phyloP scores from a whole-genome alignment of 2,113 vertebrate genomes.

The Pogona vitticeps region DNA sequence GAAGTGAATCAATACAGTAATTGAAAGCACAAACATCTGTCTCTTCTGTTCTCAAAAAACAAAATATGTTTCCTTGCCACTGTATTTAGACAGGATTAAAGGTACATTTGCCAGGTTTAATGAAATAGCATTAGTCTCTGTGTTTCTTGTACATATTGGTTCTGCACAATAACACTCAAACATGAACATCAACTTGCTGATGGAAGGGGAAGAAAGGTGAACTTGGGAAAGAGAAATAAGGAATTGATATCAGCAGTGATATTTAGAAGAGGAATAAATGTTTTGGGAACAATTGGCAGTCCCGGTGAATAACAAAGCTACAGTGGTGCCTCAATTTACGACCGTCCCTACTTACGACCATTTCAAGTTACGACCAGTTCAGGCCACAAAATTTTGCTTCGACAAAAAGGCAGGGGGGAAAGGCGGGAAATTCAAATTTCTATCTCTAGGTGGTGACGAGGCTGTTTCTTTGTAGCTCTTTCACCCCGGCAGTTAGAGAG shows the following conservation, averaged over 20 bases:
- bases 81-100: slow-evolving; percentile 31
- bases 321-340: no score
- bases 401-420: no score
- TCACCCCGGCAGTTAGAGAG: no score
- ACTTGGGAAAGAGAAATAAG: not conserved
- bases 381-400: no score
- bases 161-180: not conserved
- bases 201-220: not conserved
- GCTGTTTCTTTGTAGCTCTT: no score
- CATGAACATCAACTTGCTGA: slow-evolving; percentile 16
- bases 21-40: slow-evolving; percentile 40
- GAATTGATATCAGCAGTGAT: no score
- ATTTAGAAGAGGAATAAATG: not conserved
- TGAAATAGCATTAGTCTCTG: slow-evolving; percentile 2
- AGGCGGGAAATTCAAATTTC: no score
- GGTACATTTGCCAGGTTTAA: slow-evolving; percentile 23
- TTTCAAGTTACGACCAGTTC: no score
- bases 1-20: slow-evolving; percentile 28
- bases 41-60: not conserved
- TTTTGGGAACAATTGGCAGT: not conserved
- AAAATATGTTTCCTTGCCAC: slow-evolving; percentile 21
- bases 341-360: no score
- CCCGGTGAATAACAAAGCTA: not conserved
- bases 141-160: slow-evolving; percentile 15
- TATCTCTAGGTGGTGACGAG: no score